Base-by-base conservation (phyloP, 2,113 vertebrate genomes). In the Neodontobutis hainanensis region DNA sequence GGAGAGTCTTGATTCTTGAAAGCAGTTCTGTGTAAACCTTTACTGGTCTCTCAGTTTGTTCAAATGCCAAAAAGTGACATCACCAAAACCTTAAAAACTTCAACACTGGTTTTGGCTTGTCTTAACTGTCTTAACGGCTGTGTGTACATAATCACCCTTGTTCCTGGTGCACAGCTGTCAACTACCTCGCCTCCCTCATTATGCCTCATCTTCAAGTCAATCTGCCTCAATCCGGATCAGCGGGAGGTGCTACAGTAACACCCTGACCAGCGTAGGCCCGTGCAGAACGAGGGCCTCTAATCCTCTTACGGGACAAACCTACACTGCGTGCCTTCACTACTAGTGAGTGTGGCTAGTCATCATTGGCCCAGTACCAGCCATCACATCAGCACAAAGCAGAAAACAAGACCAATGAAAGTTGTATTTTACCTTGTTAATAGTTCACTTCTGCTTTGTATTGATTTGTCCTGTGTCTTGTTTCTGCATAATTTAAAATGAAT, bases 301-400 rank as follows among this genome's bases (percentile, higher is more conserved):
- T 91, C 89, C 83, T 87, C 89, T 90, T 88, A 87, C 52, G 69
- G 70, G 61, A 71, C 70, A 81, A 80, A 77, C 68, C 79, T 68
- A 72, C 48, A 48, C 65, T 32, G 57, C 53, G 38, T 59, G 65
- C 27, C 63, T 55, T 55, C 58, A 64, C 52, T 78, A 48, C 59
- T 49, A 53, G 50, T 45, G 73, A 58, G 53, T 35, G 59, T 69
- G 44, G 65, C 70, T 61, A 36, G 73, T 65, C 70, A 51, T 49
- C 11, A 2, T 56, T 50, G 63, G 73, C 57, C 65, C 32, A 44
- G 40, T 61, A 49, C 43, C 57, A 43, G 69, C 5, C 2, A 14
- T 65, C 50, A 70, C 16, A 59, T 55, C 19, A 38, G 14, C 50
- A 9, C 35, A 69, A 58, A 61, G 11, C 2, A 46, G 7, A 36